Conservation (phyloP, 1,140 invertebrate genomes). For the Drosophila mauritiana region DNA sequence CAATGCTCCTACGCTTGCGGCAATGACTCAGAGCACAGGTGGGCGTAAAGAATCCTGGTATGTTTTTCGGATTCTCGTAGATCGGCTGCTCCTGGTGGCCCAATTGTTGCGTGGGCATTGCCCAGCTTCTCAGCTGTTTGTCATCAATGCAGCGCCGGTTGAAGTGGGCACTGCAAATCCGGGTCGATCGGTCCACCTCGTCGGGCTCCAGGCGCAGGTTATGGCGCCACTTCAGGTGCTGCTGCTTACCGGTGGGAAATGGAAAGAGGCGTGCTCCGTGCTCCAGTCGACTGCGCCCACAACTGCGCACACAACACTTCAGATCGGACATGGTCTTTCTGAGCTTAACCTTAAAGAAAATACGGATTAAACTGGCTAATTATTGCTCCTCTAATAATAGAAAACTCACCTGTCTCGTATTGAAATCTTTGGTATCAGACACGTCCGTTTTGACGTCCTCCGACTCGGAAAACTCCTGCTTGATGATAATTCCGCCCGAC, state of each 20-base stretch:
- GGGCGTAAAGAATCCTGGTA: conserved; percentile 73
- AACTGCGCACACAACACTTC: conserved; percentile 69
- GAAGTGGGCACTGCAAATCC: conserved; percentile 72
- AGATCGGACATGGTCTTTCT: conserved; percentile 45
- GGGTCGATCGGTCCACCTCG: conserved; percentile 49
- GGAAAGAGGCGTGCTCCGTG: conserved; percentile 67
- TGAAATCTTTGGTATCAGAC: conserved; percentile 8
- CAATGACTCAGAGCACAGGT: conserved; percentile 70
- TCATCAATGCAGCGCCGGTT: conserved; percentile 76
- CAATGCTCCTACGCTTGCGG: conserved; percentile 61
- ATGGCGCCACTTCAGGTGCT: conserved; percentile 70
- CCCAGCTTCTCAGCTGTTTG: conserved; percentile 72
- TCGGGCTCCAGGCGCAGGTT: conserved; percentile 56
- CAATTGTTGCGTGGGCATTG: conserved; percentile 72
- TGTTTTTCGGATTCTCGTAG: conserved; percentile 78
- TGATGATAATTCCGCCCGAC: conserved; percentile 18
- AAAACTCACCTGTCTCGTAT: conserved; percentile 36
- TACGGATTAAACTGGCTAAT: background rate
- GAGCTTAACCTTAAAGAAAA: conserved; percentile 38
- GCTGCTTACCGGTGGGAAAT: conserved; percentile 66
- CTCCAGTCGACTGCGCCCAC: conserved; percentile 62
- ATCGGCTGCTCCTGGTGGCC: conserved; percentile 65
- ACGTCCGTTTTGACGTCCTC: conserved; percentile 38
- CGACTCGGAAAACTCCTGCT: conserved; percentile 48
- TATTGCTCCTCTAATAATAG: background rate